phyloP scores from a whole-genome alignment of 1,140 invertebrate genomes.

The Chironomus tepperi region DNA sequence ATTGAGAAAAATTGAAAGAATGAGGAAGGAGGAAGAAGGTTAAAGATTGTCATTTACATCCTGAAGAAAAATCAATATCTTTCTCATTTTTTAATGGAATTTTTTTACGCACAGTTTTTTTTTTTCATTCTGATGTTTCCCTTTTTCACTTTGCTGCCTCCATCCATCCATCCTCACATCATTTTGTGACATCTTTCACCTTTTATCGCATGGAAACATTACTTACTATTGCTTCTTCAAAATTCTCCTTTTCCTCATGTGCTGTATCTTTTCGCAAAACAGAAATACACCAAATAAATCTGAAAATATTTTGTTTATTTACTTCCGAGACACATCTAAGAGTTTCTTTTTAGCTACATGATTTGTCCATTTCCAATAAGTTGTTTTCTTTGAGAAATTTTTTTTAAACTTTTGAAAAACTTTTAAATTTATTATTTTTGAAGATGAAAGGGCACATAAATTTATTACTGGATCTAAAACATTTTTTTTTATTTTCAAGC shows the following conservation, averaged over 20 bases:
- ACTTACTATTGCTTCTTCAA: neutral
- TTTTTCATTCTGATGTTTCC: neutral
- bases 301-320: no score
- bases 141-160: no score
- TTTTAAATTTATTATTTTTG: no score
- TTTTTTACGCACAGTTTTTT: neutral
- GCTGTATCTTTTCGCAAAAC: no score
- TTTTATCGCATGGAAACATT: neutral
- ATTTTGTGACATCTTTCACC: neutral
- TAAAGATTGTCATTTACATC: slow-evolving; percentile 9
- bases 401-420: no score
- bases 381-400: no score
- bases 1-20: neutral
- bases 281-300: no score
- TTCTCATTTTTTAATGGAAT: slow-evolving; percentile 9
- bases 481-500: no score
- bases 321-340: no score
- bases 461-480: no score
- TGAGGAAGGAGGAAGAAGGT: neutral
- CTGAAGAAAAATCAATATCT: slow-evolving; percentile 8
- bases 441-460: no score
- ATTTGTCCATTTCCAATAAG: neutral
- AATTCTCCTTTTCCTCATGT: neutral
- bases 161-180: neutral
- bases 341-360: no score